phyloP scores from a whole-genome alignment of 2,113 vertebrate species.

The Hemibagrus wyckioides region DNA sequence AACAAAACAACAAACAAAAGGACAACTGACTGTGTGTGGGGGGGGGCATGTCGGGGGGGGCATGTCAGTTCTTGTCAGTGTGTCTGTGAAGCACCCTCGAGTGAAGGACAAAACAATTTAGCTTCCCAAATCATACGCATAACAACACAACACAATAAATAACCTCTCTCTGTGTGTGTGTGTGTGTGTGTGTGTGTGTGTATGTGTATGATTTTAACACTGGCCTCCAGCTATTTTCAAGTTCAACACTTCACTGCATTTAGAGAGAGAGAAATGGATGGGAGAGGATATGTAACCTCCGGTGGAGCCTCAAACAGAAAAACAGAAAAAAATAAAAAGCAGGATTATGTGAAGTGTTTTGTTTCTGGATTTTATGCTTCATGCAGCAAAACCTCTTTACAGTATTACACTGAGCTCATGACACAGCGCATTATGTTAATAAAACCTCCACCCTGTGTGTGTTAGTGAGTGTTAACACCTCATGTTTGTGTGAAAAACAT shows the following conservation, averaged over 20 bases:
- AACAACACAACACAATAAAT: slow-evolving; percentile 3
- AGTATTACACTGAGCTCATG: background rate
- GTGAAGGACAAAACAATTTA: slow-evolving; percentile 21
- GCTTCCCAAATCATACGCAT: background rate
- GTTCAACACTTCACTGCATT: background rate
- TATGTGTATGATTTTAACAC: background rate
- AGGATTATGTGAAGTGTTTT: background rate
- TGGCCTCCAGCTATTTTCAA: background rate
- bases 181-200: background rate
- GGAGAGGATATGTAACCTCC: background rate
- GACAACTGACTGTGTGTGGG: background rate
- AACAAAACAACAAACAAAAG: background rate
- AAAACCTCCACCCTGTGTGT: background rate
- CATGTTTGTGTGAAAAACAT: background rate
- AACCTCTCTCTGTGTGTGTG: background rate
- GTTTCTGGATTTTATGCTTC: background rate
- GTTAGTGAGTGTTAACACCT: background rate
- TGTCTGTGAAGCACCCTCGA: background rate
- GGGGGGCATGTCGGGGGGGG: background rate
- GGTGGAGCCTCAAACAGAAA: background rate
- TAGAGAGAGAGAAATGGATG: background rate
- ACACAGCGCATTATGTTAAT: background rate
- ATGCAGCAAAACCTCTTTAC: background rate
- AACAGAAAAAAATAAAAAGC: background rate
- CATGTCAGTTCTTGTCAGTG: slow-evolving; percentile 5